These are phyloP conservation scores for Phoeniculus purpureus DNA, from an alignment of 2,797 vertebrate species.

Conservation along the genomic window DNA sequence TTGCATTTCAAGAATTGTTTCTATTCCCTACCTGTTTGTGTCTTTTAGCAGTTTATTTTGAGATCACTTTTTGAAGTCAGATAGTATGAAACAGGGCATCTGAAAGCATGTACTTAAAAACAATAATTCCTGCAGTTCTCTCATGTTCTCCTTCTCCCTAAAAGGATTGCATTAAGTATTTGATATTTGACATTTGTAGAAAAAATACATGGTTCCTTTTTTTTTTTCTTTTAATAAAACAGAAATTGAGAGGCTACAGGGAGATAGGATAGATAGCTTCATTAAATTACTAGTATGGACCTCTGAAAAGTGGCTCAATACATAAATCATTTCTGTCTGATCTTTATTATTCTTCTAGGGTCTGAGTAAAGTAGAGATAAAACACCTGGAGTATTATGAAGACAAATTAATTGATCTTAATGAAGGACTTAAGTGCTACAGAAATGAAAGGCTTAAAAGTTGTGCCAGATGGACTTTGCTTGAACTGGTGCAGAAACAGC, in stretches of 20 bases:
- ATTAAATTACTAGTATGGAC: neutral
- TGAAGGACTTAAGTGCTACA: neutral
- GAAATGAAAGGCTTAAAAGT: neutral
- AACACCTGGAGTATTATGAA: neutral
- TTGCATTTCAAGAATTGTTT: neutral
- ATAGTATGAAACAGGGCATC: neutral
- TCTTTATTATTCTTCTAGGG: neutral
- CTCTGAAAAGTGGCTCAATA: neutral
- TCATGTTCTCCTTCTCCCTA: neutral
- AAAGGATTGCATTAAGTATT: neutral
- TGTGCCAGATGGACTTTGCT: neutral
- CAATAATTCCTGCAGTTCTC: neutral
- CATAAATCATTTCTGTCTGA: neutral
- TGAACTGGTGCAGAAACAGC: neutral
- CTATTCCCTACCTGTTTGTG: neutral
- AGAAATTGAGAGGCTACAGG: neutral
- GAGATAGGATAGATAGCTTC: neutral
- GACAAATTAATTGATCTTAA: conserved; percentile 17
- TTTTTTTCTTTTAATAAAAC: neutral
- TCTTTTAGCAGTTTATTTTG: neutral
- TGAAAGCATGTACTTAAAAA: neutral
- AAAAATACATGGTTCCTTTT: neutral
- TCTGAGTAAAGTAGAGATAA: neutral
- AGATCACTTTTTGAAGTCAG: neutral
- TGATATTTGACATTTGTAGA: neutral